Evolutionary conservation across 2,888 invertebrate genomes (phyloP), one percentile per base, ranked within the genome.

Genomic region (Hirtodrosophila histrioides): DNA sequence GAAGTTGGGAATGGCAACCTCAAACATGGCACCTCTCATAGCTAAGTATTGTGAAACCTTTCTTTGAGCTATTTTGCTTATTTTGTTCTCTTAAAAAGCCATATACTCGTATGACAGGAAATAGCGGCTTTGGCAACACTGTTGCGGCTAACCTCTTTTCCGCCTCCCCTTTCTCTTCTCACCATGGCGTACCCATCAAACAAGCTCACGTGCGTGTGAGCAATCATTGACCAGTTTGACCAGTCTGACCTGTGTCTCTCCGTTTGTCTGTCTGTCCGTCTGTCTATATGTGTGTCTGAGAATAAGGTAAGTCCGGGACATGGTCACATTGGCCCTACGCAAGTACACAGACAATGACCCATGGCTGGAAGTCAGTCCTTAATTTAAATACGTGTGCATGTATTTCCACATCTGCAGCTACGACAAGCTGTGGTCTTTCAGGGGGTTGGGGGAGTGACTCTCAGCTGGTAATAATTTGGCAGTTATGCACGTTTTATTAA

Each of bases 401-500:
- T 62, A 56, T 62, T 62, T 67, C 7, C 54, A 56, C 58, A 68
- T 66, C 60, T 70, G 60, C 58, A 75, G 54, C 57, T 68, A 72
- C 63, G 66, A 64, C 70, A 63, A 61, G 64, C 70, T 66, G 55
- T 33, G 69, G 51, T 39, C 23, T 9, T 17, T 33, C n/a, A 24
- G 3, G 2, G 24, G 54, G 24, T 10, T 56, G 10, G 39, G 12
- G 11, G 12, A 27, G 29, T 24, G 29, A 12, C 24, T 44, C 11
- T 0, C 40, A 33, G 45, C 49, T 41, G 33, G 23, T 11, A 46
- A 37, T 23, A 48, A 17, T 17, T 1, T 37, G 31, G 68, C 78
- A 82, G 82, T 87, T 82, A 65, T 76, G 78, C 86, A 84, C 86
- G 87, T 82, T 74, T 70, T 61, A 72, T 76, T 73, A 86, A 82